Evolutionary conservation across 1,140 invertebrate species (phyloP).

Genomic region (Thalassaphorura encarpata): DNA sequence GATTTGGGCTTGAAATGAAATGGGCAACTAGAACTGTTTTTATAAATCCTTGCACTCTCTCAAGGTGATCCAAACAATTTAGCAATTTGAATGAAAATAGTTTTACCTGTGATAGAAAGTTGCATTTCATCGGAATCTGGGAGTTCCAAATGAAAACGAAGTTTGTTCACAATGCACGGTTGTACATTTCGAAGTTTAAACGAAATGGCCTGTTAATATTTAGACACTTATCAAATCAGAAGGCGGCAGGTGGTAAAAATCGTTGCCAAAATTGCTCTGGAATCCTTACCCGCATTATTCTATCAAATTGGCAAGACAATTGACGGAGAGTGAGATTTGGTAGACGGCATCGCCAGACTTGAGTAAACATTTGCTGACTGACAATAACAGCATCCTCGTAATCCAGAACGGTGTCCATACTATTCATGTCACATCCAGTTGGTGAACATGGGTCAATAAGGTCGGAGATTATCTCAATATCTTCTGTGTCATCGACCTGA

Average conservation of each 20-base stretch:
- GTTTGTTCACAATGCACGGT: constrained; percentile 67
- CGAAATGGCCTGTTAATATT: constrained; percentile 57
- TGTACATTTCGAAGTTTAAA: constrained; percentile 74
- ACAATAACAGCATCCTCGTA: constrained; percentile 48
- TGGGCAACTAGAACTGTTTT: no score
- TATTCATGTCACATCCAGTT: constrained; percentile 71
- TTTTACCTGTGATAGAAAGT: constrained; percentile 57
- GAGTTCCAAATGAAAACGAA: constrained; percentile 66
- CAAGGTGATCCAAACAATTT: constrained; percentile 53
- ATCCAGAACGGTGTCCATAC: constrained; percentile 67
- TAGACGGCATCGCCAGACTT: constrained; percentile 65
- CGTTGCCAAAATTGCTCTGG: neutral
- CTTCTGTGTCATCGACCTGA: constrained; percentile 74
- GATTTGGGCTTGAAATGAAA: no score
- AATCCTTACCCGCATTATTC: constrained; percentile 47
- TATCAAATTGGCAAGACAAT: constrained; percentile 52
- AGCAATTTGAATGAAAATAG: constrained; percentile 12
- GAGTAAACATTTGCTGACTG: constrained; percentile 75
- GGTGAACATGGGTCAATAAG: constrained; percentile 67
- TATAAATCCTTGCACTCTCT: constrained; percentile 37
- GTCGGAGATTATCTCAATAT: constrained; percentile 65
- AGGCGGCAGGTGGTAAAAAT: neutral
- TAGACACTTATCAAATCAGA: constrained; percentile 14
- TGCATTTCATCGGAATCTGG: constrained; percentile 86
- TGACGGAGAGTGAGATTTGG: constrained; percentile 38